Percentiles rank a stretch among this genome's conserved stretches.
These are phyloP conservation scores for Alloplasta piceator DNA, from an alignment of 2,888 invertebrate genomes.

Conservation along the genomic window DNA sequence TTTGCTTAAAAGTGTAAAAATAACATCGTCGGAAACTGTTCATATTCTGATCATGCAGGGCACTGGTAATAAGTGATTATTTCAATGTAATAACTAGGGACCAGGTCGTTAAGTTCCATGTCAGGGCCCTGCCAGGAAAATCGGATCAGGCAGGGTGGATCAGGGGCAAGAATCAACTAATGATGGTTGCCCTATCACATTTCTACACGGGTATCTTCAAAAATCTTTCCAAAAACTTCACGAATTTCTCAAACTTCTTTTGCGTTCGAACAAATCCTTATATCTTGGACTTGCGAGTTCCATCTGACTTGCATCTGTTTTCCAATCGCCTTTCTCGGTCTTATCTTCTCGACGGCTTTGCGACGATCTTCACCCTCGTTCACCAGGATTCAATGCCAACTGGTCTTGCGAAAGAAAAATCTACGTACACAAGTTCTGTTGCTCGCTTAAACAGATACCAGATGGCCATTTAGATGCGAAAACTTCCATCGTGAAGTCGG, in stretches of 20 bases:
- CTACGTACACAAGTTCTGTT: constrained; percentile 1
- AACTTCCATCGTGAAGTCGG: constrained; percentile 26
- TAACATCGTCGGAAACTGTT: too few relatives aligned
- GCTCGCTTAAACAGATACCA: constrained; percentile 4
- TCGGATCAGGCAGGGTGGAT: too few relatives aligned
- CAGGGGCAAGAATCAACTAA: too few relatives aligned
- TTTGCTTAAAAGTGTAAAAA: too few relatives aligned
- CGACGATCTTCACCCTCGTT: constrained; percentile 44
- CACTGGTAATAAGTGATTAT: too few relatives aligned
- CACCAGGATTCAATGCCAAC: constrained; percentile 48
- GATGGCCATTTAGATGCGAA: constrained; percentile 24
- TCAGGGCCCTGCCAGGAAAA: too few relatives aligned
- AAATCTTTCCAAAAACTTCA: too few relatives aligned
- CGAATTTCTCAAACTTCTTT: constrained; percentile 5
- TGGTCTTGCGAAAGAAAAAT: constrained; percentile 25
- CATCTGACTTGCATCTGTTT: constrained; percentile 4
- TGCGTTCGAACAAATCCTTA: constrained; percentile 8
- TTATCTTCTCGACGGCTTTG: constrained; percentile 40
- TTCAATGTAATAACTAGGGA: too few relatives aligned
- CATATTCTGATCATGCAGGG: too few relatives aligned
- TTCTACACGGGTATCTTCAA: too few relatives aligned
- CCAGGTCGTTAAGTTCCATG: too few relatives aligned
- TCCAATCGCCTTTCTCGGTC: constrained; percentile 30
- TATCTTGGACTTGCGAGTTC: not conserved
- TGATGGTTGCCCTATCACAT: too few relatives aligned